Percentiles rank a stretch among this genome's conserved stretches.
Conservation (phyloP, 2,888 invertebrate genomes). For the Chrysolina haemoptera region DNA sequence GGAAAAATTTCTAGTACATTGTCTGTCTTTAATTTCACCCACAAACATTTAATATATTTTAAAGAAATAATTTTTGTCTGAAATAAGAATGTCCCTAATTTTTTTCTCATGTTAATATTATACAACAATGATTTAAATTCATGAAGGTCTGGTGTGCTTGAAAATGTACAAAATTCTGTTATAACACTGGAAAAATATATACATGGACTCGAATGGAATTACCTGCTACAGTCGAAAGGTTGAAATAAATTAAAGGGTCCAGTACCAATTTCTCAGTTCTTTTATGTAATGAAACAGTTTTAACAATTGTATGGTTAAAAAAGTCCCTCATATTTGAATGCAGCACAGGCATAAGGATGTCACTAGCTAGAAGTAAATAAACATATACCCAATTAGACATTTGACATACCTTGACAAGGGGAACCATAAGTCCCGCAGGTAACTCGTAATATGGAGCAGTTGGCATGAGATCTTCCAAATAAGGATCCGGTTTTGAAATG, state of each 20-base stretch:
- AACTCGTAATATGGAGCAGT: constrained; percentile 96
- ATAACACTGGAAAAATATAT: no score
- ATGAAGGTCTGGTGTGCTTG: no score
- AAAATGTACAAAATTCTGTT: no score
- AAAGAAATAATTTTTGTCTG: no score
- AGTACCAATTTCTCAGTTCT: constrained; percentile 3
- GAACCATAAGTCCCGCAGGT: constrained; percentile 98
- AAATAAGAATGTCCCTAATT: no score
- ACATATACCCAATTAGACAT: constrained; percentile 2
- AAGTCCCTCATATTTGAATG: not conserved
- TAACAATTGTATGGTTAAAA: constrained; percentile 1
- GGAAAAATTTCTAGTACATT: no score
- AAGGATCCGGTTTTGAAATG: constrained; percentile 67
- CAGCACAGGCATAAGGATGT: not conserved
- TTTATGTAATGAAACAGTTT: constrained; percentile 15
- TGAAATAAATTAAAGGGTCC: constrained; percentile 11
- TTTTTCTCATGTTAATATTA: no score
- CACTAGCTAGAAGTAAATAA: constrained; percentile 1
- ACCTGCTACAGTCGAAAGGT: not conserved
- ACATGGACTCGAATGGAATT: not conserved
- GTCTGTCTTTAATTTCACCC: no score
- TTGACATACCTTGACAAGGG: constrained; percentile 86
- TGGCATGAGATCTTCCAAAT: constrained; percentile 85
- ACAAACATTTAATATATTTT: no score
- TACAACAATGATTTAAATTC: no score